These are phyloP conservation scores for Ophion slaviceki DNA, from an alignment of 2,888 invertebrate genomes.

Conservation along the genomic window DNA sequence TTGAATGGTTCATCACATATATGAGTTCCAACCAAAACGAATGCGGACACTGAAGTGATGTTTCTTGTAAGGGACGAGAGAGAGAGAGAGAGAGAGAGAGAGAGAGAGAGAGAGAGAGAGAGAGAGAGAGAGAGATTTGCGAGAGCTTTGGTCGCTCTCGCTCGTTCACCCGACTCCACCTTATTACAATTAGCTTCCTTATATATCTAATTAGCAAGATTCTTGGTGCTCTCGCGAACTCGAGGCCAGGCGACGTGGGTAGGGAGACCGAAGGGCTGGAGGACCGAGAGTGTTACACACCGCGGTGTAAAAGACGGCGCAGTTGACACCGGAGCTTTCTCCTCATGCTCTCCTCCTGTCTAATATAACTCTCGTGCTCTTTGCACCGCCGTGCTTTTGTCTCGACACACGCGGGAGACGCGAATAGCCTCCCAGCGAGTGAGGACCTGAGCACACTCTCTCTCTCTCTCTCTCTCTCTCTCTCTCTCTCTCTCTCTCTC, in stretches of 20 bases:
- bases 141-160: constrained; percentile 55
- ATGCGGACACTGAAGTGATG: no score
- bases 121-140: constrained; percentile 58
- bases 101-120: constrained; percentile 25
- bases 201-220: constrained; percentile 82
- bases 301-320: constrained; percentile 78
- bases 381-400: constrained; percentile 60
- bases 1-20: no score
- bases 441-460: no score
- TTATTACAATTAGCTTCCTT: constrained; percentile 82
- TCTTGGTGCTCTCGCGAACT: constrained; percentile 74
- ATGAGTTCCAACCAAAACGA: no score
- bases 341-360: constrained; percentile 73
- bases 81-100: constrained; percentile 3
- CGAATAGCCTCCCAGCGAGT: neutral
- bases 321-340: constrained; percentile 79
- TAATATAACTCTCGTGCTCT: constrained; percentile 75
- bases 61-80: no score
- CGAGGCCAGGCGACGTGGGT: constrained; percentile 60
- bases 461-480: constrained; percentile 17
- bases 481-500: constrained; percentile 57
- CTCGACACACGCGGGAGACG: constrained; percentile 12
- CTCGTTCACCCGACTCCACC: constrained; percentile 79
- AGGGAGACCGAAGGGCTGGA: neutral
- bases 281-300: constrained; percentile 70